These are phyloP conservation scores for Etia nguti DNA, from an alignment of 2,113 vertebrate species.

Conservation along the genomic window DNA sequence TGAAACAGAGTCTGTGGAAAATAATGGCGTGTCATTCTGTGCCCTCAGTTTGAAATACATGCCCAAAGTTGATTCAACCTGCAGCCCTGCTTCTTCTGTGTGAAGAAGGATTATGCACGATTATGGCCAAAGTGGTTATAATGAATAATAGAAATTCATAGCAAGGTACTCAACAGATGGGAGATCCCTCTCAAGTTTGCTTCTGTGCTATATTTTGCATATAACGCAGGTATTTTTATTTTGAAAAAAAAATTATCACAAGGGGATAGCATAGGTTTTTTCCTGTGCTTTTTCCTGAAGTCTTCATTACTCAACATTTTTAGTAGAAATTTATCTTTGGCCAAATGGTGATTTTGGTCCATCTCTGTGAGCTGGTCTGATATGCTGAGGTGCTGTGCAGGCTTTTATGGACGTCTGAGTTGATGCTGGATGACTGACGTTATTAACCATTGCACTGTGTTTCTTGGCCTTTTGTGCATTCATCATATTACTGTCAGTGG, in stretches of 20 bases:
- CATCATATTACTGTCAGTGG: accelerated
- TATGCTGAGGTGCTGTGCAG: background rate
- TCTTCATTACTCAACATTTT: background rate
- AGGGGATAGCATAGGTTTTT: background rate
- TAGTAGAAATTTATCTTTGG: background rate
- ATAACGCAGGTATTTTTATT: background rate
- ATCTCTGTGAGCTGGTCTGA: background rate
- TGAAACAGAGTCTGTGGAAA: background rate
- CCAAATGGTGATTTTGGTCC: background rate
- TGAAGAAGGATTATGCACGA: background rate
- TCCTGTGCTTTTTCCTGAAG: background rate
- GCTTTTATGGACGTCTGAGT: background rate
- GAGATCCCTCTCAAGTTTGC: background rate
- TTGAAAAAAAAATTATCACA: background rate
- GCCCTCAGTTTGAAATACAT: background rate
- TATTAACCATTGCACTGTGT: background rate
- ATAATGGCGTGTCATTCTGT: background rate
- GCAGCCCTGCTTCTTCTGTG: background rate
- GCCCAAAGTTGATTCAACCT: background rate
- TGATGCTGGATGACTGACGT: background rate
- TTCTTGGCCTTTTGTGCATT: background rate
- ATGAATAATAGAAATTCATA: background rate
- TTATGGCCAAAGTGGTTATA: background rate
- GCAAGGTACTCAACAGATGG: background rate
- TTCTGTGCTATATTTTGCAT: background rate